These are phyloP conservation scores for Sus cebifrons DNA, from an alignment of 2,797 vertebrate genomes.

Conservation along the genomic window DNA sequence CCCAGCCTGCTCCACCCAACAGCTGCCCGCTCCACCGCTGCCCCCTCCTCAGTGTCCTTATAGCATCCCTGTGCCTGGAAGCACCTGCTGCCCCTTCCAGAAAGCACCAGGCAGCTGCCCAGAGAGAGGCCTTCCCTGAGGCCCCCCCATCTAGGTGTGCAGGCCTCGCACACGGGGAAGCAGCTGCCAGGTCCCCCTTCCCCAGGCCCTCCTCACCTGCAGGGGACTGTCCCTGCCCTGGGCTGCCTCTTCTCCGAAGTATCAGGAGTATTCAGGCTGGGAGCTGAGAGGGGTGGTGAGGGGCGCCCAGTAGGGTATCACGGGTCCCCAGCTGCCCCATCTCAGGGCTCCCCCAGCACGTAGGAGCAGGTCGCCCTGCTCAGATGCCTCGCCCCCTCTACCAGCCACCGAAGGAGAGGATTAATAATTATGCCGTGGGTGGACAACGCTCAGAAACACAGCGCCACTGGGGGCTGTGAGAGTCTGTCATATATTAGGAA, in stretches of 20 bases:
- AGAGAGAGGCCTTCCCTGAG: neutral
- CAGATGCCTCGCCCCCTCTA: neutral
- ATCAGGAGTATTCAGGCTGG: neutral
- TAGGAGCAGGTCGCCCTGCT: neutral
- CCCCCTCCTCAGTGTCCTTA: slow-evolving; percentile 53
- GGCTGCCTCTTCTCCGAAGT: neutral
- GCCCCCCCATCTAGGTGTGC: neutral
- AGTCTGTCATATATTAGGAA: slow-evolving; percentile 70
- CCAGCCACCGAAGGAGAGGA: neutral
- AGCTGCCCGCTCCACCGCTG: neutral
- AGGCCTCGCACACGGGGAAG: neutral
- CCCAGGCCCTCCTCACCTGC: neutral
- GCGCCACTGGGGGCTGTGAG: slow-evolving; percentile 1
- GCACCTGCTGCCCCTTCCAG: slow-evolving; percentile 50
- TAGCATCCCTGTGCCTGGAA: neutral
- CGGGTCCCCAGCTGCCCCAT: neutral
- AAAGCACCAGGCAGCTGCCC: neutral
- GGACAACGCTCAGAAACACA: slow-evolving; percentile 34
- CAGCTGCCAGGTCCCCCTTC: neutral
- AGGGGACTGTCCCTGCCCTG: neutral
- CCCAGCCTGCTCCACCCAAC: slow-evolving; percentile 55
- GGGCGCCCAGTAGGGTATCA: neutral
- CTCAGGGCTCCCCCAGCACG: neutral
- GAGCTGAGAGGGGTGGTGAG: neutral
- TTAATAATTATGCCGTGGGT: neutral